A percentile compares a stretch with the other conserved stretches of the same genome.
Evolutionary conservation across 2,797 vertebrate genomes (phyloP).

Genomic region (Delichon dasypus): DNA sequence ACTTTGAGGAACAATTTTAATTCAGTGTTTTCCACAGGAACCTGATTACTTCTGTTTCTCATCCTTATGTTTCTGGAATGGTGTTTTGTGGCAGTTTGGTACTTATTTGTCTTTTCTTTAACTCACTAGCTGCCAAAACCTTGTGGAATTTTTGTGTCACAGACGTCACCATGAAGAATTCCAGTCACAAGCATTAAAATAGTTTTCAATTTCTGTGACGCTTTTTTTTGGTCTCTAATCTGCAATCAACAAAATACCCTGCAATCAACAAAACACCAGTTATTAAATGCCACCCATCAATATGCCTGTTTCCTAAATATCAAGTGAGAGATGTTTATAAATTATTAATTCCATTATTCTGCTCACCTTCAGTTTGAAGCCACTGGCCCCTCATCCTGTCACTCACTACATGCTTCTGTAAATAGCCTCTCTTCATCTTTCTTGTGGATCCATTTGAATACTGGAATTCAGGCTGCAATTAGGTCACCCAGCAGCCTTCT

Average conservation of each 20-base stretch:
- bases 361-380: neutral
- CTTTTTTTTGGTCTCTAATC: neutral
- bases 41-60: neutral
- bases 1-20: neutral
- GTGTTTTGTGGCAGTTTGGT: neutral
- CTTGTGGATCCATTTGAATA: too few species aligned
- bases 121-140: neutral
- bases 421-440: neutral
- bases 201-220: neutral
- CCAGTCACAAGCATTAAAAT: neutral
- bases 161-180: neutral
- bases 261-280: neutral
- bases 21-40: neutral
- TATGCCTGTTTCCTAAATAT: neutral
- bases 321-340: slow-evolving; percentile 10
- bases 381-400: neutral
- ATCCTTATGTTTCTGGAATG: neutral
- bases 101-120: neutral
- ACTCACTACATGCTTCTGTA: neutral
- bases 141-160: neutral
- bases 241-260: neutral
- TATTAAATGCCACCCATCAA: slow-evolving; percentile 2
- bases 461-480: neutral
- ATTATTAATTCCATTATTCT: neutral
- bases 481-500: neutral